phyloP scores from a whole-genome alignment of 1,140 invertebrate genomes.

The Carposina sasakii region DNA sequence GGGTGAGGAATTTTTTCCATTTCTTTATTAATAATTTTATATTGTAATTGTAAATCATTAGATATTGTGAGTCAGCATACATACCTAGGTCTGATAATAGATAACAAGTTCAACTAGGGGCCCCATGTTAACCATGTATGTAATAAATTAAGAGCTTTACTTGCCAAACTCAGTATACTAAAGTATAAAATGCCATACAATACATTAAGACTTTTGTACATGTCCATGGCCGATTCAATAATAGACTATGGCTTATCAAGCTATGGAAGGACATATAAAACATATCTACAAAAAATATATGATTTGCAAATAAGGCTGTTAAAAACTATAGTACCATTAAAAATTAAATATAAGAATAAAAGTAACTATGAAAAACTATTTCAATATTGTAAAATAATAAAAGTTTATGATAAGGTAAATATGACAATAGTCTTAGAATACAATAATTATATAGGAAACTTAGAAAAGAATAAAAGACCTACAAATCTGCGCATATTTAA shows the following conservation, averaged over 20 bases:
- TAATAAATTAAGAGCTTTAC: conserved; percentile 3
- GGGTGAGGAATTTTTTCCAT: no score
- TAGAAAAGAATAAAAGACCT: not conserved
- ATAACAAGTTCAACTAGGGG: not conserved
- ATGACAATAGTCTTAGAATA: not conserved
- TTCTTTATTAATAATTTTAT: not conserved
- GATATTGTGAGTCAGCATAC: not conserved
- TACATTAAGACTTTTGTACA: not conserved
- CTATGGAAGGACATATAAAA: not conserved
- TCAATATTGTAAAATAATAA: not conserved
- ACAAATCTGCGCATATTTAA: not conserved
- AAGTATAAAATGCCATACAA: conserved; percentile 2
- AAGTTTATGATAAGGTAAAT: not conserved
- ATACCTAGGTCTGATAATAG: conserved; percentile 2
- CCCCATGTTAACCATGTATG: conserved; percentile 2
- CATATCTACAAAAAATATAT: not conserved
- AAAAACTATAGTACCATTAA: not conserved
- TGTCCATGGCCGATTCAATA: conserved; percentile 3
- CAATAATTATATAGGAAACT: not conserved
- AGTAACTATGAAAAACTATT: not conserved
- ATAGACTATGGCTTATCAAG: not conserved
- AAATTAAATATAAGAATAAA: not conserved
- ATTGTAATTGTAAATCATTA: not conserved
- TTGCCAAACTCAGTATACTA: not conserved
- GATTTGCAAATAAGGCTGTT: not conserved